phyloP scores from a whole-genome alignment of 2,113 vertebrate genomes.

The Anguilla japonica region DNA sequence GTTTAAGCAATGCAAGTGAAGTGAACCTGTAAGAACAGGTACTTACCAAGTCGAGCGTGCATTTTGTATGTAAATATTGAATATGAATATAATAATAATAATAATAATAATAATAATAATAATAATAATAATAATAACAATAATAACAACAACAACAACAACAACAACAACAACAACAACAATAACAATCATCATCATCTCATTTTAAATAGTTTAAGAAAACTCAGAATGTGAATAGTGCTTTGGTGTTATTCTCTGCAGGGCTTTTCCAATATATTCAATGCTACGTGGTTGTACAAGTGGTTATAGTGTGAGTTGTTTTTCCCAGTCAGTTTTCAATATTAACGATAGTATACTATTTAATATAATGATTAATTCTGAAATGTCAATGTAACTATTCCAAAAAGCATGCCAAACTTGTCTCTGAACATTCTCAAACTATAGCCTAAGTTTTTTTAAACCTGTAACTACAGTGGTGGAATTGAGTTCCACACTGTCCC shows the following conservation, averaged over 20 bases:
- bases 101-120: not conserved
- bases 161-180: not conserved
- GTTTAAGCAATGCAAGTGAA: conserved; percentile 17
- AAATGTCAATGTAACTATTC: not conserved
- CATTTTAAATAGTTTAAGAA: not conserved
- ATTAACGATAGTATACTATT: not conserved
- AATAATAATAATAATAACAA: not conserved
- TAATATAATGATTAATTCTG: not conserved
- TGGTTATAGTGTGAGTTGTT: not conserved
- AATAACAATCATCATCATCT: not conserved
- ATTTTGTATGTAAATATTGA: conserved; percentile 7
- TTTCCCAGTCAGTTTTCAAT: not conserved
- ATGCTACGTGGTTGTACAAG: not conserved
- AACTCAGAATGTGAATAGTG: not conserved
- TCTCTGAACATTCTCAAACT: not conserved
- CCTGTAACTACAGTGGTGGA: not conserved
- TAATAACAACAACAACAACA: not conserved
- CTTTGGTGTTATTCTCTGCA: not conserved
- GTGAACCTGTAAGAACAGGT: not conserved
- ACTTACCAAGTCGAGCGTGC: conserved; percentile 10
- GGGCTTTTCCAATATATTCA: not conserved
- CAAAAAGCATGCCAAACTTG: not conserved
- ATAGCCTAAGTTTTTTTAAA: not conserved
- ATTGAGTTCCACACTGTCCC: not conserved
- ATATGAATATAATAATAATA: not conserved